Base-by-base conservation (phyloP, 1,140 invertebrate genomes). In the Heliconius hermathena region DNA sequence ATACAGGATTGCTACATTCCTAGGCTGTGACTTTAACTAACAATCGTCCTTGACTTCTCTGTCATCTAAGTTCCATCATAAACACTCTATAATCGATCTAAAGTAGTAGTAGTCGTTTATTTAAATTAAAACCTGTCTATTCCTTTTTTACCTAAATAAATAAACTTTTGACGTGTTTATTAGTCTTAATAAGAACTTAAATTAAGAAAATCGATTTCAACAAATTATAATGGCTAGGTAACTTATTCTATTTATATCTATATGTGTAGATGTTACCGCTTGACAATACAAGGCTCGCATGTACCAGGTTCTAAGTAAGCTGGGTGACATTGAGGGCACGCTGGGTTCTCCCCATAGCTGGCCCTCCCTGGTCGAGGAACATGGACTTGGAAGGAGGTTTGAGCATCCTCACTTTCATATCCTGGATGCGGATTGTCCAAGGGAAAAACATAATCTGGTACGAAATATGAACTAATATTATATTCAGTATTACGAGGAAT, bases 251-350 rank as follows among this genome's bases (percentile, higher is more conserved):
- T 36, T 57, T 57, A 22, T 57, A 57, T 11, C 41, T 66, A 66
- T 66, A 29, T 26, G 26, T 66, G 11, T 66, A 66, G 60, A 73
- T 77, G 76, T 92, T 94, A 94, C 88, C 94, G 90, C 73, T 94
- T 93, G 3, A 95, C 94, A 36, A 96, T 91, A 78, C 95, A 96
- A 6, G 95, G 95, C 83, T 96, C 95, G 82, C 95, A 96, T 49
- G 94, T 95, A 41, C 95, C 95, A 5, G 95, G 95, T 36, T 92
- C 89, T 36, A 96, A 86, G 81, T 96, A 96, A 20, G 95, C 95
- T 20, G 95, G 95, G 89, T 96, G 95, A 84, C 95, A 96, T 81
- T 96, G 95, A 1, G 95, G 95, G 76, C 95, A 96, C 70, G 94
- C 88, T 8, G 95, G 92, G 86, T 96, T 96, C 85, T 96, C 95